A percentile compares a stretch with the other conserved stretches of the same genome.
phyloP scores from a whole-genome alignment of 2,113 vertebrate genomes.

The Hippocampus zosterae region DNA sequence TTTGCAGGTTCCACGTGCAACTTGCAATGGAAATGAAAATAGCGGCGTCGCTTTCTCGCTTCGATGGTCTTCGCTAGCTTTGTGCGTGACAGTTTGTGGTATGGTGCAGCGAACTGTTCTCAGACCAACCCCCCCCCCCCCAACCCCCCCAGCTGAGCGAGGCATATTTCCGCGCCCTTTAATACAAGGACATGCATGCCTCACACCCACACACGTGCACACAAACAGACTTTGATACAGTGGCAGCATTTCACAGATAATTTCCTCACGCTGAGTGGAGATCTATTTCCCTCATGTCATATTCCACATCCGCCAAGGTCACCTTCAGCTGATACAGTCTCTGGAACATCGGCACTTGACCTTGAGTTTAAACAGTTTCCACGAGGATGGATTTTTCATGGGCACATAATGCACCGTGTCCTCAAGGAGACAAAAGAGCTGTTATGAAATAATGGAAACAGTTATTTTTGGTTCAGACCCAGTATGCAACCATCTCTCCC shows the following conservation, averaged over 20 bases:
- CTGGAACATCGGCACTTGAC: conserved; percentile 62
- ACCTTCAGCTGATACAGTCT: conserved; percentile 61
- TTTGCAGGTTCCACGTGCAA: neutral
- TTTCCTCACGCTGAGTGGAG: conserved; percentile 57
- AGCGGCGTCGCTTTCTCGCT: conserved; percentile 16
- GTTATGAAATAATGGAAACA: conserved; percentile 58
- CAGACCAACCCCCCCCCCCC: conserved; percentile 18
- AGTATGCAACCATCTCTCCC: conserved; percentile 29
- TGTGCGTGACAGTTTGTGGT: conserved; percentile 36
- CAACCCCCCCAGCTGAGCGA: conserved; percentile 41
- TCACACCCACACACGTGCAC: conserved; percentile 8
- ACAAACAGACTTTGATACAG: conserved; percentile 60
- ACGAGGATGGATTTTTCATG: conserved; percentile 60
- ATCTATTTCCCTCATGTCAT: conserved; percentile 69
- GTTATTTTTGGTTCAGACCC: conserved; percentile 40
- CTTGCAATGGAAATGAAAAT: neutral
- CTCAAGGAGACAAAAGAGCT: conserved; percentile 60
- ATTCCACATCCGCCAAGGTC: conserved; percentile 71
- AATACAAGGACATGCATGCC: conserved; percentile 42
- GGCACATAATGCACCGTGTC: conserved; percentile 58
- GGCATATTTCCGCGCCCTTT: conserved; percentile 34
- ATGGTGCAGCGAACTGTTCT: conserved; percentile 40
- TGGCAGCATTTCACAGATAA: conserved; percentile 69
- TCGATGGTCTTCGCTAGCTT: neutral
- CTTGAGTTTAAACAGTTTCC: conserved; percentile 66